Evolutionary conservation across 92 coral and sea anemone species (phyloP), one percentile per base, ranked within the genome.

Genomic region (Bergia sp.): DNA sequence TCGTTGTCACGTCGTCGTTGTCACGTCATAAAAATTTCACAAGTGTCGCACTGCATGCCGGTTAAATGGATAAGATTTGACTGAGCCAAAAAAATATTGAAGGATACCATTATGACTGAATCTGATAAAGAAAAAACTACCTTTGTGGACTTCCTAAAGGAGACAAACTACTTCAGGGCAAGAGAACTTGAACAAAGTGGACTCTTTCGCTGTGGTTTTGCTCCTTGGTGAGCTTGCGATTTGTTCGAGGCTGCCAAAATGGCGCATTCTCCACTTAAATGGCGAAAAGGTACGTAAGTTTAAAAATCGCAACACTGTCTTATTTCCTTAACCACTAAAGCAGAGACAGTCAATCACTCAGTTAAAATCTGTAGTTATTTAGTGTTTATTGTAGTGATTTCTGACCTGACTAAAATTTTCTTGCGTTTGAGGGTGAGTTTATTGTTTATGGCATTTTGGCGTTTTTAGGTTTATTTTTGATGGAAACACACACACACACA

Each of bases 211-310:
- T 72, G 76, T 72, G 38, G 76, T 72, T 11, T 72, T 67, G 73
- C 37, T 5, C 40, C 76, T 38, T 42, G 8, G 77, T 37, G 77
- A 15, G 41, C 41, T 20, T 23, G 20, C 15, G 3, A 7, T 73
- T 36, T 23, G 42, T 21, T 9, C 29, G 77, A 37, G 41, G 18
- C 77, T 15, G 20, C 41, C 77, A 39, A 73, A 38, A 53, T 73
- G 77, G 77, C 77, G 21, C 44, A 73, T 73, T 73, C 77, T 73
- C 45, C 44, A 38, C 16, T 12, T 47, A 8, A 15, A 40, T 73
- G 77, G 77, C 39, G 21, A 42, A 73, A 73, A 73, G 77, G 77
- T 73, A 66, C 29, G 73, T 66, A 53, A 12, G 58, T 53, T 73
- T 73, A 37, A 73, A 37, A 37, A 29, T 29, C 29, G 29, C 2